Evolutionary conservation across 2,888 invertebrate species (phyloP).

Genomic region (Xylota segnis): DNA sequence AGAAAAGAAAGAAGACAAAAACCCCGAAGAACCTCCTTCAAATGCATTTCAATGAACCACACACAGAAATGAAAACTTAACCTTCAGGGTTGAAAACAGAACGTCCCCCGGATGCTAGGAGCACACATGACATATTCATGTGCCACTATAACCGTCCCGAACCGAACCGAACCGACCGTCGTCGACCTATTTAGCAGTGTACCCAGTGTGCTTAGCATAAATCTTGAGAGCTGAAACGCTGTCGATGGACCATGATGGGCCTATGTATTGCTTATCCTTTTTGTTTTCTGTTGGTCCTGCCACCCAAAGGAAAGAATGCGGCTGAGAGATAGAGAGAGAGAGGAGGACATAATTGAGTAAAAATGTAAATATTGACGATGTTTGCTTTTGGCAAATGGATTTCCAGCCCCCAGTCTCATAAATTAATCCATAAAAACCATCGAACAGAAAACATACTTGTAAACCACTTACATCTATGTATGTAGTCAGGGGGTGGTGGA

Average conservation of each 20-base stretch:
- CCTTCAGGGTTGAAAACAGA: slow-evolving; percentile 42
- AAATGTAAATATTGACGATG: slow-evolving; percentile 31
- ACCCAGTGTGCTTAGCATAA: slow-evolving; percentile 40
- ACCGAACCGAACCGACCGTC: slow-evolving; percentile 6
- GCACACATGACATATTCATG: slow-evolving; percentile 19
- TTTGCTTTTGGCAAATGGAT: slow-evolving; percentile 15
- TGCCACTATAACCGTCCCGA: neutral
- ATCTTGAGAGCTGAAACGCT: slow-evolving; percentile 44
- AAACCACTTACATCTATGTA: neutral
- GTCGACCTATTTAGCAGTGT: slow-evolving; percentile 50
- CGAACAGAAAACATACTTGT: neutral
- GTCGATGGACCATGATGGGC: slow-evolving; percentile 45
- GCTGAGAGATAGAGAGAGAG: too few species aligned
- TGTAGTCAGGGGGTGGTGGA: neutral
- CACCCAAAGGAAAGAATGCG: neutral
- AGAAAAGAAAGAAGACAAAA: neutral
- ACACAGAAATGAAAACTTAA: slow-evolving; percentile 45
- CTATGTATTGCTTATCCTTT: slow-evolving; percentile 17
- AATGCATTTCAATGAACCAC: slow-evolving; percentile 43
- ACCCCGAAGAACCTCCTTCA: slow-evolving; percentile 2
- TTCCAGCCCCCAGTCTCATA: slow-evolving; percentile 10
- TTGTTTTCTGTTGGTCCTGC: neutral
- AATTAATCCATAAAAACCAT: slow-evolving; percentile 27
- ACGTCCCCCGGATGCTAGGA: slow-evolving; percentile 7
- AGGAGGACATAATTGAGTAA: slow-evolving; percentile 40